phyloP scores from a whole-genome alignment of 2,888 invertebrate genomes.

The Stenichneumon culpator region DNA sequence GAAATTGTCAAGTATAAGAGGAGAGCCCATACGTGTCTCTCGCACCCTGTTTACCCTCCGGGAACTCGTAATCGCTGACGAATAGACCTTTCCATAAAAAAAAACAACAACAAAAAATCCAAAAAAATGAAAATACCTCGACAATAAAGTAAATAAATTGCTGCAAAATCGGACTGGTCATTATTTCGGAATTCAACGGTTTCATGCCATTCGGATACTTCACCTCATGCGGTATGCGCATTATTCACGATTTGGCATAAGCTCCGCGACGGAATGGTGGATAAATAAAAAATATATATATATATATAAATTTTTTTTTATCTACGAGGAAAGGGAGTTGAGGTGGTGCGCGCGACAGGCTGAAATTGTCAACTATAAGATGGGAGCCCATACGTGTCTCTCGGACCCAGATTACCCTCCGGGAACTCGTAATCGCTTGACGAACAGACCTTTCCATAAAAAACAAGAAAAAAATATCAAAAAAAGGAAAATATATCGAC shows the following conservation, averaged over 20 bases:
- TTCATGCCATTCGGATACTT: not conserved
- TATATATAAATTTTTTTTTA: too few species aligned
- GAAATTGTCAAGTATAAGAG: not conserved
- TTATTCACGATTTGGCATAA: constrained; percentile 61
- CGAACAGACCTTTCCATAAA: not conserved
- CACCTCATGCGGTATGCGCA: constrained; percentile 12
- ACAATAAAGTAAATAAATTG: not conserved
- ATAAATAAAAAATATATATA: not conserved
- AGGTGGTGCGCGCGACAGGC: not conserved
- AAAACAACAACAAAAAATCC: too few species aligned
- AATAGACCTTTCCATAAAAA: not conserved
- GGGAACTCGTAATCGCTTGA: constrained; percentile 8
- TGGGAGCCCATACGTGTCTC: not conserved
- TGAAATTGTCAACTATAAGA: not conserved
- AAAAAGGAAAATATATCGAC: too few species aligned
- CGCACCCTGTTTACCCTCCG: not conserved
- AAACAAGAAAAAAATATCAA: too few species aligned
- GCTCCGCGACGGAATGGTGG: constrained; percentile 23
- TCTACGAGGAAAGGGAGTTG: constrained; percentile 17
- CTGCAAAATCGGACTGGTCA: not conserved
- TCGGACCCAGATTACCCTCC: not conserved
- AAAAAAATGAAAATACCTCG: not conserved
- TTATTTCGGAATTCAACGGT: constrained; percentile 41
- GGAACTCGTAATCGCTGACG: constrained; percentile 7
- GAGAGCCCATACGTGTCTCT: not conserved